Evolutionary conservation across 2,113 vertebrate species (phyloP).

Genomic region (Daphoenositta chrysoptera): DNA sequence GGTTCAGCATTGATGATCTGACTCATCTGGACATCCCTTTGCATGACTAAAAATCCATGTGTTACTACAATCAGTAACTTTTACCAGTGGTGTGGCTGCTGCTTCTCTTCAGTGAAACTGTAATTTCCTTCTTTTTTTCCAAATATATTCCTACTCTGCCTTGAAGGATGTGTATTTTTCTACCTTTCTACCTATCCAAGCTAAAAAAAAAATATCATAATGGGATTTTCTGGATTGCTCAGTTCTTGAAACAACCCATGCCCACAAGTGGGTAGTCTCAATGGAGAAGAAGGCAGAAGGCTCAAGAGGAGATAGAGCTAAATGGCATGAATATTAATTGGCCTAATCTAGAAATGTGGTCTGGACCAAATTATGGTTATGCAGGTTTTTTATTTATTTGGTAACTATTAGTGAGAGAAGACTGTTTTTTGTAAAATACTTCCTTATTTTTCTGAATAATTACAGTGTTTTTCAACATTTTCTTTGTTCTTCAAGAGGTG

Average conservation of each 20-base stretch:
- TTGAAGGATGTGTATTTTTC: neutral
- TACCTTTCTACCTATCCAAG: neutral
- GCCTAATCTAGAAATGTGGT: neutral
- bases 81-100: neutral
- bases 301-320: neutral
- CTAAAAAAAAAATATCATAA: too few relatives aligned
- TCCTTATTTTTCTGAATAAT: neutral
- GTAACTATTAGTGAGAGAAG: neutral
- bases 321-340: neutral
- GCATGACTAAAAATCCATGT: neutral
- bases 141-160: neutral
- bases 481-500: neutral
- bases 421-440: neutral
- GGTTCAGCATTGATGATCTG: neutral
- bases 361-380: neutral
- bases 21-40: neutral
- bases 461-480: neutral
- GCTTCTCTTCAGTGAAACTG: neutral
- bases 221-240: neutral
- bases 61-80: neutral
- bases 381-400: neutral
- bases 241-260: neutral
- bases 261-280: neutral
- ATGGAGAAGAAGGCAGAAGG: rapidly evolving
- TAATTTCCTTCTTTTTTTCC: neutral